A percentile compares a stretch with the other conserved stretches of the same genome.
These are phyloP conservation scores for Sorex maritimensis DNA, from an alignment of 2,797 vertebrate species.

Conservation along the genomic window DNA sequence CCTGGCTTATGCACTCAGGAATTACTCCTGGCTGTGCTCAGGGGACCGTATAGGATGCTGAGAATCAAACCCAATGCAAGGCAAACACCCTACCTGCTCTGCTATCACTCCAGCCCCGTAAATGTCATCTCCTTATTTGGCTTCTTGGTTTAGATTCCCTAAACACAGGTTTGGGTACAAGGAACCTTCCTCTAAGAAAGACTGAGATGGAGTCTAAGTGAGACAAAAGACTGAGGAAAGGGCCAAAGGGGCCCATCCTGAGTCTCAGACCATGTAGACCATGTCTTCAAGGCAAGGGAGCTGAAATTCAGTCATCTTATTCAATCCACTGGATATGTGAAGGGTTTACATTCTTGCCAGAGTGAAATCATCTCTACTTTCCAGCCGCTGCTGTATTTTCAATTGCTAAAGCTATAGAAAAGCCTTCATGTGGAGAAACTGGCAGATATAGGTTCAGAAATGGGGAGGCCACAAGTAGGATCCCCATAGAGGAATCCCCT, in stretches of 20 bases:
- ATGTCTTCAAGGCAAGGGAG: not conserved
- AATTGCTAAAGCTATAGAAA: not conserved
- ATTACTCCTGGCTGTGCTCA: no score
- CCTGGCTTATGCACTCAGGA: no score
- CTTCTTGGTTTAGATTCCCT: slow-evolving; percentile 56
- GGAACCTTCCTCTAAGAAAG: not conserved
- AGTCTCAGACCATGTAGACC: not conserved
- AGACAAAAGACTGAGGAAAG: not conserved
- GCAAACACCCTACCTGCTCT: no score
- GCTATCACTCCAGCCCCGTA: not conserved
- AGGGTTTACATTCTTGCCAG: not conserved
- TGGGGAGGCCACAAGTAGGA: not conserved
- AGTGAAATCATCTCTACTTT: not conserved
- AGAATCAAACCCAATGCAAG: no score
- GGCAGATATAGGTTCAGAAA: not conserved
- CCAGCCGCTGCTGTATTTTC: not conserved
- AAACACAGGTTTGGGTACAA: slow-evolving; percentile 38
- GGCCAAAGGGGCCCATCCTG: not conserved
- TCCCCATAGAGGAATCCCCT: not conserved
- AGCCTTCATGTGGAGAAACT: not conserved
- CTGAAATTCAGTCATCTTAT: not conserved
- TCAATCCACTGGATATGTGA: not conserved
- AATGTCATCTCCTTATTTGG: slow-evolving; percentile 28
- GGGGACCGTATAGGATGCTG: no score
- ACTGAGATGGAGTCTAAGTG: not conserved